Base-by-base conservation (phyloP, 2,888 invertebrate species). In the Mesorhabditis spiculigera region DNA sequence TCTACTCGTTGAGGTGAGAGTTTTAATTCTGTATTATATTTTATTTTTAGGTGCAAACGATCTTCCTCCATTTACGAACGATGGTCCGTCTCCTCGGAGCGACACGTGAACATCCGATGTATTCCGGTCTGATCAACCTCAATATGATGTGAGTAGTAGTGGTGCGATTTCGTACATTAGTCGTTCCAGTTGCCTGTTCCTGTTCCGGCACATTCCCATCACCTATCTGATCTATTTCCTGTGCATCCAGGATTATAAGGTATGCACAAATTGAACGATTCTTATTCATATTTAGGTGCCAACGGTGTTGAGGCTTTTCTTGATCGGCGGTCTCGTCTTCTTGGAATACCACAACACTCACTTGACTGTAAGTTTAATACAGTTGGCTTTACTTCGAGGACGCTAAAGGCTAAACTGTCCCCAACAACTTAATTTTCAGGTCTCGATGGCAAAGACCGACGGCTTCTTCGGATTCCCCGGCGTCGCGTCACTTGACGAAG, bases 291-390 rank as follows among this genome's bases (percentile, higher is more conserved):
- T 69, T 8, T 41, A 69, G 66, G 77, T 78, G 8, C 78, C 78
- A 10, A 44, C 76, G 41, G 45, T 75, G 16, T 68, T 80, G 63
- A 74, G 74, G 41, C 41, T 70, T 41, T 74, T 78, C 71, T 71
- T 80, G 5, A 68, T 74, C 41, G 75, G 75, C 13, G 80, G 78
- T 10, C 73, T 78, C 45, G 50, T 71, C 45, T 80, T 80, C 75
- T 69, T 80, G 41, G 78, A 76, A 64, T 80, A 80, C 68, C 80
- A 80, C 62, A 80, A 80, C 65, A 75, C 72, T 43, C 80, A 80
- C 75, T 73, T 80, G 43, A 80, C 80, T 42, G 77, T 78, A n/a
- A 61, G 75, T 67, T 64, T 67, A 50, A 50, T 50, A 50, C 58
- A 50, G 58, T 50, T 50, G 58, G 58, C 58, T n/a, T 50, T 50